Evolutionary conservation across 1,140 invertebrate species (phyloP).

Genomic region (Drosophila rhopaloa): DNA sequence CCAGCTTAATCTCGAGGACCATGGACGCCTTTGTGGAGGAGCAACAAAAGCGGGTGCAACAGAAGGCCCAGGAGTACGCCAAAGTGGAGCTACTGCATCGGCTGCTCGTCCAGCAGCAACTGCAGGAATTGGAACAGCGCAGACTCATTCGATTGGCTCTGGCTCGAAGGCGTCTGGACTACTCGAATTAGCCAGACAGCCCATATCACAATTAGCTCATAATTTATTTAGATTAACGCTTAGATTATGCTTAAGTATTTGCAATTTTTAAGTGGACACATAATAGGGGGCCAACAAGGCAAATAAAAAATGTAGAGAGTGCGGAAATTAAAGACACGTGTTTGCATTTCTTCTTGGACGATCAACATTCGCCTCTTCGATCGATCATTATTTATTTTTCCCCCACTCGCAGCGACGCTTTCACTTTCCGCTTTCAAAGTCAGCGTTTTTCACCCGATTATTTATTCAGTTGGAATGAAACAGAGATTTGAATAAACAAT

Average conservation of each 20-base stretch:
- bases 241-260: conserved; percentile 22
- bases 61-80: conserved; percentile 26
- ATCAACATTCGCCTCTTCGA: conserved; percentile 43
- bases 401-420: conserved; percentile 31
- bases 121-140: conserved; percentile 56
- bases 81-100: conserved; percentile 61
- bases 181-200: conserved; percentile 32
- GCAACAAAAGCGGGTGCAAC: background rate
- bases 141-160: conserved; percentile 41
- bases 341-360: conserved; percentile 21
- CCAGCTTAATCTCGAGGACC: background rate
- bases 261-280: conserved; percentile 52
- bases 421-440: conserved; percentile 52
- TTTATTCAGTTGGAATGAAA: conserved; percentile 11
- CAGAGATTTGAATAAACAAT: conserved; percentile 9
- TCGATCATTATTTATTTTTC: conserved; percentile 37
- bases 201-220: conserved; percentile 17
- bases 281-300: background rate
- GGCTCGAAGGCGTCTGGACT: conserved; percentile 29
- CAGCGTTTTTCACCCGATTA: conserved; percentile 11
- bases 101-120: conserved; percentile 55
- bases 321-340: conserved; percentile 49
- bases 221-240: conserved; percentile 26
- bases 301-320: conserved; percentile 23
- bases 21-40: conserved; percentile 14